These are phyloP conservation scores for Florisuga fusca DNA, from an alignment of 2,797 vertebrate genomes.

Conservation along the genomic window DNA sequence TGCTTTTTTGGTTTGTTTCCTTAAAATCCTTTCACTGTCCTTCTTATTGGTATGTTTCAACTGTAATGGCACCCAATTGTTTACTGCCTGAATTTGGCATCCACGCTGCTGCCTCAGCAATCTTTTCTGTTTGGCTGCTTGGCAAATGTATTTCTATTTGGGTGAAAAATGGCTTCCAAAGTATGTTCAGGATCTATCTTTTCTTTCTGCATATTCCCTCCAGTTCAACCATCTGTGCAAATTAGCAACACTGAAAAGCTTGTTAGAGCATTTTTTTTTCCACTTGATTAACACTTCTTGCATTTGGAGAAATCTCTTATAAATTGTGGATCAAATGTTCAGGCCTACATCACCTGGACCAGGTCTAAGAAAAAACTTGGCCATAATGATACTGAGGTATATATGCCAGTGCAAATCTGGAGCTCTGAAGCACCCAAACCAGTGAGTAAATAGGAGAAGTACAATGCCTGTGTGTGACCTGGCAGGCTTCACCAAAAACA, in stretches of 20 bases:
- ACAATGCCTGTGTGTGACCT: background rate
- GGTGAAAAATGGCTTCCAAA: background rate
- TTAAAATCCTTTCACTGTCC: background rate
- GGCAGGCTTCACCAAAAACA: background rate
- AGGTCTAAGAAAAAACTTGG: background rate
- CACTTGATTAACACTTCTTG: background rate
- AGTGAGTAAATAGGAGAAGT: background rate
- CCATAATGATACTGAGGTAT: background rate
- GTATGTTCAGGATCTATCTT: background rate
- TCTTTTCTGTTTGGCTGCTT: background rate
- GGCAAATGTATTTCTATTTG: constrained; percentile 30
- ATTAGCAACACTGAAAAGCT: constrained; percentile 5
- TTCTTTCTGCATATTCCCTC: background rate
- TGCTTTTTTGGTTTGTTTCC: background rate
- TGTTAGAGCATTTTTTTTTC: background rate
- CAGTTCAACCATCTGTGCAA: constrained; percentile 21
- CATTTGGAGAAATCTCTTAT: background rate
- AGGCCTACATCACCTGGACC: background rate
- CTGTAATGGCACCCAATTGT: background rate
- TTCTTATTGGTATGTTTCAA: background rate
- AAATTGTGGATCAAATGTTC: constrained; percentile 4
- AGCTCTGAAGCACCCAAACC: background rate
- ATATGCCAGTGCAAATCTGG: background rate
- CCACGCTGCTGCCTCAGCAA: constrained; percentile 64
- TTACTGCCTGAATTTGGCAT: background rate